Conservation (phyloP, 1,140 invertebrate genomes). For the Panagrolaimus sp. region DNA sequence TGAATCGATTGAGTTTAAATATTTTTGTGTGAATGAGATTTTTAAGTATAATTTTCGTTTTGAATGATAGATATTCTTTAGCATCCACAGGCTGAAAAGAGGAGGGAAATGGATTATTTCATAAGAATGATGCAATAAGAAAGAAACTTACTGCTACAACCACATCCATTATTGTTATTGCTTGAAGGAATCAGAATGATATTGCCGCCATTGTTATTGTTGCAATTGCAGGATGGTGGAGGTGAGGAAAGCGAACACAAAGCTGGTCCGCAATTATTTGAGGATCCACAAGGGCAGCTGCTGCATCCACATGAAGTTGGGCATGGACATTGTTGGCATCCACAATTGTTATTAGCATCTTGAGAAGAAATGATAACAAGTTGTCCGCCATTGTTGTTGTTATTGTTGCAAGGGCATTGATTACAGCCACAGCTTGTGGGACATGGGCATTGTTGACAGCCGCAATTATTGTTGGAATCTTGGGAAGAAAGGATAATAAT, state of each 20-base stretch:
- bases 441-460: slow-evolving; percentile 4
- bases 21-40: too few species aligned
- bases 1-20: too few species aligned
- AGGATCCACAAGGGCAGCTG: slow-evolving; percentile 10
- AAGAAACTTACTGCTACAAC: slow-evolving; percentile 5
- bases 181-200: slow-evolving; percentile 5
- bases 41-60: too few species aligned
- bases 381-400: not conserved
- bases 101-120: too few species aligned
- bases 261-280: not conserved
- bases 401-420: slow-evolving; percentile 13
- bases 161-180: slow-evolving; percentile 12
- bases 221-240: slow-evolving; percentile 5
- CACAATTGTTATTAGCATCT: slow-evolving; percentile 15
- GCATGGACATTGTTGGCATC: slow-evolving; percentile 10
- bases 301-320: slow-evolving; percentile 11
- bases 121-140: not conserved
- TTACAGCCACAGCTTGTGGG: slow-evolving; percentile 2
- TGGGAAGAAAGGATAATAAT: not conserved
- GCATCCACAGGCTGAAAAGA: too few species aligned
- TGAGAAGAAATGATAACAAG: not conserved
- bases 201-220: slow-evolving; percentile 13
- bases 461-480: slow-evolving; percentile 15
- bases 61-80: too few species aligned
- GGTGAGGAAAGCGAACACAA: not conserved